Conservation (phyloP, 2,888 invertebrate species). For the Drosophila multiciliata region DNA sequence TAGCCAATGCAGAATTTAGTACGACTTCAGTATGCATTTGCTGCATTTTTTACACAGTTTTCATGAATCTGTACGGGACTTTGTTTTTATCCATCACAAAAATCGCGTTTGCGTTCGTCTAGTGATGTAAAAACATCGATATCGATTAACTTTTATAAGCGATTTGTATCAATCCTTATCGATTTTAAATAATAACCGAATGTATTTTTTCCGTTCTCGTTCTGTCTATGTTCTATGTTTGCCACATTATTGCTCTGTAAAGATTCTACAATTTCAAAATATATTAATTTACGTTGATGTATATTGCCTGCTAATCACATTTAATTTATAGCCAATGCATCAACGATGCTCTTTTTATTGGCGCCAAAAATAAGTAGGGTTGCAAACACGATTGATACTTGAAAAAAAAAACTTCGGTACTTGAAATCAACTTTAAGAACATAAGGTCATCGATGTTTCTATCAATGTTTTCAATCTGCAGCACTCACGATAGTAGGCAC, state of each 20-base stretch:
- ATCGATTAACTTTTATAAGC: slow-evolving; percentile 19
- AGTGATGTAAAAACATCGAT: slow-evolving; percentile 54
- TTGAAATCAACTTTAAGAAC: neutral
- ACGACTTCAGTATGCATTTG: slow-evolving; percentile 45
- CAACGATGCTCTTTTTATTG: neutral
- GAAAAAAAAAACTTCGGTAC: neutral
- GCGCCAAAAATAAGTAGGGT: neutral
- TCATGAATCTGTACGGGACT: slow-evolving; percentile 65
- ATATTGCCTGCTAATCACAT: neutral
- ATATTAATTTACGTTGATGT: neutral
- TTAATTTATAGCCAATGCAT: neutral
- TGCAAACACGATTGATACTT: neutral
- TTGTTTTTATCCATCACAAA: slow-evolving; percentile 78
- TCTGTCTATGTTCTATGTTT: neutral
- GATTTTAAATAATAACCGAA: slow-evolving; percentile 9
- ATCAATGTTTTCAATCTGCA: neutral
- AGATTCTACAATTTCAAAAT: neutral
- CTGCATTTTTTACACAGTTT: slow-evolving; percentile 68
- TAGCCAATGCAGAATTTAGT: slow-evolving; percentile 59
- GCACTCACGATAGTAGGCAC: neutral
- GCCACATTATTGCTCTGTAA: neutral
- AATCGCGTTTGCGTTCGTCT: slow-evolving; percentile 62
- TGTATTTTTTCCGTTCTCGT: neutral
- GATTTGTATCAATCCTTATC: slow-evolving; percentile 37
- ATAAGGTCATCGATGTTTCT: neutral